These are phyloP conservation scores for Apostichopus japonicus DNA, from an alignment of 35 echinoderm and acorn worm species.

Conservation along the genomic window DNA sequence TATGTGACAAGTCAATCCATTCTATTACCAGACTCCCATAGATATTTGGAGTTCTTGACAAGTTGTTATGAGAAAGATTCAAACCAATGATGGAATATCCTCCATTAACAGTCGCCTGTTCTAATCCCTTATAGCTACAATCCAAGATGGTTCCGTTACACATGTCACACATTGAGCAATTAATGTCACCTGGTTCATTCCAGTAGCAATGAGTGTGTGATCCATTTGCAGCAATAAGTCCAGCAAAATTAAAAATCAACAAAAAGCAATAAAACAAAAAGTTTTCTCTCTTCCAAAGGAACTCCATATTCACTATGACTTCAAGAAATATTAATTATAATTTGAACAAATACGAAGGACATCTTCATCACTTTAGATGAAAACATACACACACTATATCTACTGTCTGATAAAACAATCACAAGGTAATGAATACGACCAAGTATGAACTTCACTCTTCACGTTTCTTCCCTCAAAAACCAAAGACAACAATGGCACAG, in stretches of 20 bases:
- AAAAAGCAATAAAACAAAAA: neutral
- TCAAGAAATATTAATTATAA: neutral
- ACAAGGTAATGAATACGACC: too few species aligned
- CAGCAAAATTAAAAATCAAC: neutral
- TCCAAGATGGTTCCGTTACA: neutral
- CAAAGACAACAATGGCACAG: too few species aligned
- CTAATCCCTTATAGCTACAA: neutral
- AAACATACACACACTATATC: neutral
- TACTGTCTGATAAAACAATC: too few species aligned
- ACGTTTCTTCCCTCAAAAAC: too few species aligned
- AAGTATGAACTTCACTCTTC: too few species aligned
- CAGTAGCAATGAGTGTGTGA: too few species aligned
- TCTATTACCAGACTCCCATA: neutral
- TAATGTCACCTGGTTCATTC: neutral
- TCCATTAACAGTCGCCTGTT: neutral
- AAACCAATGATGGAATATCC: neutral
- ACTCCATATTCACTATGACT: neutral
- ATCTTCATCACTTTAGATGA: neutral
- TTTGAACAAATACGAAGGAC: neutral
- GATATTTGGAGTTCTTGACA: neutral
- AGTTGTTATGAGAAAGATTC: neutral
- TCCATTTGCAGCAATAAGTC: neutral
- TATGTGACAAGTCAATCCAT: constrained; percentile 5
- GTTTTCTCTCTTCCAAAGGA: neutral
- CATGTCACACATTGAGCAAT: neutral